phyloP scores from a whole-genome alignment of 2,113 vertebrate genomes.

The Actenoides lindsayi region DNA sequence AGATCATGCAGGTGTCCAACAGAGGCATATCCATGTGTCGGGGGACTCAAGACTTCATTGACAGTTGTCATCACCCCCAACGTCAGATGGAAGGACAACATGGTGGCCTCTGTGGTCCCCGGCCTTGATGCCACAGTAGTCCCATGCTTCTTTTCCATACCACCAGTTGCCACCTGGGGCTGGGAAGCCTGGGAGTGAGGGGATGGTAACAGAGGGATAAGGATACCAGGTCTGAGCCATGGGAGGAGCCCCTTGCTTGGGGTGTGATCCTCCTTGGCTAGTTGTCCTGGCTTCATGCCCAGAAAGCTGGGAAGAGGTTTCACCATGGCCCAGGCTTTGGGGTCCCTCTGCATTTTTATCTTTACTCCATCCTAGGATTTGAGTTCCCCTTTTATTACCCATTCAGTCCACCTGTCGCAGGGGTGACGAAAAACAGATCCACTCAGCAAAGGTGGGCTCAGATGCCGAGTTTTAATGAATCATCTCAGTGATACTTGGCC shows the following conservation, averaged over 20 bases:
- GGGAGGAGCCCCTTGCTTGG: background rate
- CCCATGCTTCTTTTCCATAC: background rate
- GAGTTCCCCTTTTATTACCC: background rate
- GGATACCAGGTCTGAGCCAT: background rate
- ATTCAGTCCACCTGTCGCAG: background rate
- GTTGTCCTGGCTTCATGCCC: background rate
- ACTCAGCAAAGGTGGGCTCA: constrained; percentile 40
- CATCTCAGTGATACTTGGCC: constrained; percentile 56
- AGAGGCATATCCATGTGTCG: background rate
- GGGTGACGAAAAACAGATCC: background rate
- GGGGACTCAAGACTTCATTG: background rate
- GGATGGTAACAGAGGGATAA: background rate
- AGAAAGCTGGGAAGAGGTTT: background rate
- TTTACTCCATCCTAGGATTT: background rate
- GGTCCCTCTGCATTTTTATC: background rate
- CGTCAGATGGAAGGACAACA: background rate
- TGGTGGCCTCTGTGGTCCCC: background rate
- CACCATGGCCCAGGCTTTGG: background rate
- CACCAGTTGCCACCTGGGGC: background rate
- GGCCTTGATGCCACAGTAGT: fast-evolving
- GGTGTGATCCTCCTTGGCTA: constrained; percentile 23
- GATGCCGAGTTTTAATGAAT: constrained; percentile 64
- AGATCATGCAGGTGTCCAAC: fast-evolving
- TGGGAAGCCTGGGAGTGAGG: background rate
- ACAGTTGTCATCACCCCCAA: background rate